Evolutionary conservation across 1,140 invertebrate species (phyloP).

Genomic region (Drosophila yakuba): DNA sequence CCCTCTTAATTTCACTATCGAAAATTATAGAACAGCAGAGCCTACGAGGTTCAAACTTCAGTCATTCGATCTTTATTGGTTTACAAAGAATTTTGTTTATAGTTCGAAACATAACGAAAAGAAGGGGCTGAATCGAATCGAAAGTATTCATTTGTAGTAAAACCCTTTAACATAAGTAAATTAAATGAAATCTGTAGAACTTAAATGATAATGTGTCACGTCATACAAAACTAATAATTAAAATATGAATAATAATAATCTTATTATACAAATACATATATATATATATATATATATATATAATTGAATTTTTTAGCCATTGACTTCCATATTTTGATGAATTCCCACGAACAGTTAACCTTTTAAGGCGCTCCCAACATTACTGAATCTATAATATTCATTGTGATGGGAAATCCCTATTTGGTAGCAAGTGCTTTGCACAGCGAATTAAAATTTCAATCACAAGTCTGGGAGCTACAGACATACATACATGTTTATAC

Average conservation of each 20-base stretch:
- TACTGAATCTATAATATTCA: conserved; percentile 5
- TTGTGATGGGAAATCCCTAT: conserved; percentile 3
- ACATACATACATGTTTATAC: conserved; percentile 4
- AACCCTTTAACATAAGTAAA: too few species aligned
- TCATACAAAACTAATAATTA: too few species aligned
- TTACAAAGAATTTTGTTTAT: conserved; percentile 23
- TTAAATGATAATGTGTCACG: too few species aligned
- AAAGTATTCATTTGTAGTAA: neutral
- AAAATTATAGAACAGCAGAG: neutral
- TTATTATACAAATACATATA: too few species aligned
- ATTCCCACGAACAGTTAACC: neutral
- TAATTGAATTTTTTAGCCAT: neutral
- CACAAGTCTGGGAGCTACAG: conserved; percentile 5
- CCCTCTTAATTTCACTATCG: neutral
- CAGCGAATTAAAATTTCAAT: conserved; percentile 29
- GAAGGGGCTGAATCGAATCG: neutral
- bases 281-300: too few species aligned
- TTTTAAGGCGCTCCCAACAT: neutral
- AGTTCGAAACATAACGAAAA: neutral
- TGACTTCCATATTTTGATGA: neutral
- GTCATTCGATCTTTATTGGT: neutral
- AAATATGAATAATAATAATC: too few species aligned
- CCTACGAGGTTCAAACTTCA: neutral
- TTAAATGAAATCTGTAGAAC: too few species aligned
- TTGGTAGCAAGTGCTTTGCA: conserved; percentile 3